Evolutionary conservation across 2,113 vertebrate species (phyloP).

Genomic region (Scatophagus argus): DNA sequence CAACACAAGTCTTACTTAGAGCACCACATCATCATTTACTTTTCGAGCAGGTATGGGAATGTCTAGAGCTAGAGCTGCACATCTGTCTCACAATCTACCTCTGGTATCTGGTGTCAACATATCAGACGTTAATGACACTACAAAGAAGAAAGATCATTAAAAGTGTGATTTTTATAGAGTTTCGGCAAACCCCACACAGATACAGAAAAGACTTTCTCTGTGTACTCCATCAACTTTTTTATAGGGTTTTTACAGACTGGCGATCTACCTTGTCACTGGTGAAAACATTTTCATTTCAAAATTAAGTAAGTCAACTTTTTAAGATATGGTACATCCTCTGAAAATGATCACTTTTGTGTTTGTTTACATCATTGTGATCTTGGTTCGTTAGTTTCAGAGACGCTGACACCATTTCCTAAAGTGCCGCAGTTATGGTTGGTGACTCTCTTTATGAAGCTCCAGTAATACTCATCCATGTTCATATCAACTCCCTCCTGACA

Average conservation of each 20-base stretch:
- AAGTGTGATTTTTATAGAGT: background rate
- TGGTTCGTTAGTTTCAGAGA: background rate
- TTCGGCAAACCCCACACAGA: background rate
- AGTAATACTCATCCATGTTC: background rate
- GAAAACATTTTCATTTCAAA: background rate
- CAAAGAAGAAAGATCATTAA: background rate
- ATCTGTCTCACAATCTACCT: background rate
- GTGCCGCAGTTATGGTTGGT: background rate
- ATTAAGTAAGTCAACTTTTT: too few relatives aligned
- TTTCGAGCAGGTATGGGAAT: background rate
- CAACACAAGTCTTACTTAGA: conserved; percentile 1
- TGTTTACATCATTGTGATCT: conserved; percentile 2
- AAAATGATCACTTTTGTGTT: background rate
- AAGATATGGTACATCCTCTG: too few relatives aligned
- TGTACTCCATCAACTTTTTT: background rate
- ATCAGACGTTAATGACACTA: background rate
- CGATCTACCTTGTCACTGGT: background rate
- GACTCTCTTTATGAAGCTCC: background rate
- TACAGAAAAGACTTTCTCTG: background rate
- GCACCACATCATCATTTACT: background rate
- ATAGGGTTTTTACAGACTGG: background rate
- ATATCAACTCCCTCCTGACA: background rate
- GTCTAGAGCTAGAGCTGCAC: background rate
- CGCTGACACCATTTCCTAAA: background rate
- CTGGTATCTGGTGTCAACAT: background rate